phyloP scores from a whole-genome alignment of 2,888 invertebrate genomes.

The Abrostola triplasia region DNA sequence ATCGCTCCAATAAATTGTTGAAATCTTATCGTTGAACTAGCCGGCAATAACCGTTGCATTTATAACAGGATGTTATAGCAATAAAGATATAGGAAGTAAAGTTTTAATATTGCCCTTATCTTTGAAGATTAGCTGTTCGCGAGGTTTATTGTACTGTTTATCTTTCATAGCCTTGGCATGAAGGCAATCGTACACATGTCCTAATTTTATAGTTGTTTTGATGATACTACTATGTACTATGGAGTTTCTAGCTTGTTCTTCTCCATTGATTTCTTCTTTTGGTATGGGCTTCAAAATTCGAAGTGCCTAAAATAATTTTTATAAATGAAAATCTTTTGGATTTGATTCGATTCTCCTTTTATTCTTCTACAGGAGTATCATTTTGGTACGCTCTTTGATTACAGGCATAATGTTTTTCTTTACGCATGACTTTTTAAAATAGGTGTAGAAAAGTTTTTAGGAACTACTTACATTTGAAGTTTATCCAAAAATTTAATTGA shows the following conservation, averaged over 20 bases:
- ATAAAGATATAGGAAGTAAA: slow-evolving; percentile 48
- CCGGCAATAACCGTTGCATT: slow-evolving; percentile 36
- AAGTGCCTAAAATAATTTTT: too few relatives aligned
- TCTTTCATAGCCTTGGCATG: background rate
- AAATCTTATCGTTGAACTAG: slow-evolving; percentile 30
- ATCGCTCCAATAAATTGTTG: slow-evolving; percentile 34
- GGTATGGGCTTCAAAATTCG: too few relatives aligned
- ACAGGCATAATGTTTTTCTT: background rate
- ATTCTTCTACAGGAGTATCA: too few relatives aligned
- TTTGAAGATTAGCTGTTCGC: slow-evolving; percentile 34
- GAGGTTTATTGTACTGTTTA: slow-evolving; percentile 38
- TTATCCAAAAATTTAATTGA: too few relatives aligned
- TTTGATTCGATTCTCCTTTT: too few relatives aligned
- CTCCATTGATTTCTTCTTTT: too few relatives aligned
- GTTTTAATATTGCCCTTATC: slow-evolving; percentile 49
- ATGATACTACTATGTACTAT: background rate
- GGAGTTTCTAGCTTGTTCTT: too few relatives aligned
- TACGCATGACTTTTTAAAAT: background rate
- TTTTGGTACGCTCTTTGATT: background rate
- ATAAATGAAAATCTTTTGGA: too few relatives aligned
- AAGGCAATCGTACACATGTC: slow-evolving; percentile 1
- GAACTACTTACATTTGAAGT: too few relatives aligned
- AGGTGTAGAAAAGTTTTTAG: too few relatives aligned
- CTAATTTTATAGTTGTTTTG: background rate
- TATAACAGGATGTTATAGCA: slow-evolving; percentile 44